phyloP scores from a whole-genome alignment of 2,113 vertebrate genomes.

The Symphodus melops region DNA sequence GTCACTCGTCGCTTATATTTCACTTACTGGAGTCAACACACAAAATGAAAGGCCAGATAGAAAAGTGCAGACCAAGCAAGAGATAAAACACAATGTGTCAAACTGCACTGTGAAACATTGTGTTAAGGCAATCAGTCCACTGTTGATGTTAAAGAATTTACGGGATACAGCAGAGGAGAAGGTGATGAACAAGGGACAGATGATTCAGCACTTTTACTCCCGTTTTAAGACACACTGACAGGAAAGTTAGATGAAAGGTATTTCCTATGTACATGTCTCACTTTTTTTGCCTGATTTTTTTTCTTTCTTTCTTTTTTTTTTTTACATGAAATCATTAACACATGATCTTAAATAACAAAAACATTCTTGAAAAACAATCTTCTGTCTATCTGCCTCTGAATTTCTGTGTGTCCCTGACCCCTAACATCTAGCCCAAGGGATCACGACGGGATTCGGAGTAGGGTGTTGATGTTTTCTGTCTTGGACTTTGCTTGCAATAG shows the following conservation, averaged over 20 bases:
- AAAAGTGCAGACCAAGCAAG: constrained; percentile 26
- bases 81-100: constrained; percentile 28
- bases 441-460: constrained; percentile 31
- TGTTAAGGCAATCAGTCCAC: not conserved
- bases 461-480: constrained; percentile 66
- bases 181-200: constrained; percentile 35
- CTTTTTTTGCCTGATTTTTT: constrained; percentile 11
- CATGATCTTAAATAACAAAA: not conserved
- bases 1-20: constrained; percentile 51
- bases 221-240: constrained; percentile 49
- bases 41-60: constrained; percentile 22
- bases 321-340: not conserved
- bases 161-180: constrained; percentile 20
- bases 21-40: constrained; percentile 39
- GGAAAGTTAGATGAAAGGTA: constrained; percentile 54
- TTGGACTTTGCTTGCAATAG: constrained; percentile 85
- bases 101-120: constrained; percentile 12
- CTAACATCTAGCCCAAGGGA: constrained; percentile 77
- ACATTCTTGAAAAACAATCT: not conserved
- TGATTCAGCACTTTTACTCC: constrained; percentile 66
- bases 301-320: not conserved
- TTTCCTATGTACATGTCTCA: constrained; percentile 41
- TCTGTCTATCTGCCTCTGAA: not conserved
- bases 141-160: not conserved
- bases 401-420: not conserved